Percentiles rank a stretch among this genome's conserved stretches.
Conservation (phyloP, 2,113 vertebrate species). For the Atlantisia rogersi region DNA sequence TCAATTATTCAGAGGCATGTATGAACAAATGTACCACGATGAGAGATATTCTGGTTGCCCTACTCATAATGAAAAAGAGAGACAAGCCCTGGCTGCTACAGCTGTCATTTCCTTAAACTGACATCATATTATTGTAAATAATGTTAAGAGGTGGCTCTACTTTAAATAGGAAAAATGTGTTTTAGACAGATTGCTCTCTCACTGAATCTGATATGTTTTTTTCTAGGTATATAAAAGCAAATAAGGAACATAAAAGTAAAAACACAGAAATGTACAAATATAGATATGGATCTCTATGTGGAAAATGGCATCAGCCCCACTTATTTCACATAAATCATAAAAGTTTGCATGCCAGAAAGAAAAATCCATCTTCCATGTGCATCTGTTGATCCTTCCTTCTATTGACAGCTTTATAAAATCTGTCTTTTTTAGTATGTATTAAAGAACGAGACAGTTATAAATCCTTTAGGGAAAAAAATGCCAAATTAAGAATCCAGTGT, state of each 20-base stretch:
- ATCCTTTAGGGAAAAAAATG: neutral
- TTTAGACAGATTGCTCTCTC: neutral
- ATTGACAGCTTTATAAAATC: neutral
- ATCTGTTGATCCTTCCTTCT: neutral
- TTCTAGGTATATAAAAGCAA: neutral
- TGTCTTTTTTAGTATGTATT: neutral
- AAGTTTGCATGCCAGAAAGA: neutral
- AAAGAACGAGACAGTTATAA: neutral
- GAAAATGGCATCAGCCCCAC: neutral
- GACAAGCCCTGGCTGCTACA: neutral
- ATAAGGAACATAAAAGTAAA: neutral
- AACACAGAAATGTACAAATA: neutral
- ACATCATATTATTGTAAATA: neutral
- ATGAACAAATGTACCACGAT: neutral
- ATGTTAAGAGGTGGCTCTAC: neutral
- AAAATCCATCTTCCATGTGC: neutral
- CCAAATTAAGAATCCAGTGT: neutral
- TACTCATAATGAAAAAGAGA: neutral
- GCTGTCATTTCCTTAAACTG: neutral
- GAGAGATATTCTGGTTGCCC: neutral
- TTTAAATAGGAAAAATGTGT: neutral
- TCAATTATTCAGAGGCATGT: neutral
- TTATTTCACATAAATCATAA: neutral
- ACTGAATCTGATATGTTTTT: neutral
- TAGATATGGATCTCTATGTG: neutral